Percentiles rank a stretch among this genome's conserved stretches.
Evolutionary conservation across 2,888 invertebrate genomes (phyloP).

Genomic region (Sarcophaga carnaria): DNA sequence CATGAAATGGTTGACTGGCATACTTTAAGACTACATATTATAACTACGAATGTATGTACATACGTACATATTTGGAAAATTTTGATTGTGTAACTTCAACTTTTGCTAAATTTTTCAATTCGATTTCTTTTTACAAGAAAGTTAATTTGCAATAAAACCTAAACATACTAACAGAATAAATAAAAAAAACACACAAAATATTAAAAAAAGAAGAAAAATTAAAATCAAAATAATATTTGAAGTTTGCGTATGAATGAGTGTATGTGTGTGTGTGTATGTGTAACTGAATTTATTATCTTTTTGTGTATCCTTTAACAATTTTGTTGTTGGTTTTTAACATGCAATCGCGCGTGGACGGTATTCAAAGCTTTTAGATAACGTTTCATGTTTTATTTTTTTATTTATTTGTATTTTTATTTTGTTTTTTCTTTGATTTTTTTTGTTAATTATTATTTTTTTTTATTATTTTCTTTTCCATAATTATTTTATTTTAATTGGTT

Average conservation of each 20-base stretch:
- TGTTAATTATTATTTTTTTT: constrained; percentile 36
- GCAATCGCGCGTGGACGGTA: constrained; percentile 75
- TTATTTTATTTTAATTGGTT: constrained; percentile 26
- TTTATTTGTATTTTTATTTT: constrained; percentile 36
- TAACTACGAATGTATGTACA: too few relatives aligned
- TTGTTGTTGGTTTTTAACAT: constrained; percentile 50
- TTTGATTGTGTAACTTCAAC: too few relatives aligned
- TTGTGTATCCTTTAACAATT: constrained; percentile 70
- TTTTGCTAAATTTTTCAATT: too few relatives aligned
- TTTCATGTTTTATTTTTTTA: constrained; percentile 60
- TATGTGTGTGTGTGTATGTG: constrained; percentile 53
- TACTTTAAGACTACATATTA: too few relatives aligned
- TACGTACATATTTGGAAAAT: too few relatives aligned
- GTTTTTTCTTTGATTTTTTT: constrained; percentile 3
- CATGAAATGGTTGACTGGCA: too few relatives aligned
- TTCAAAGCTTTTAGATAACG: constrained; percentile 76
- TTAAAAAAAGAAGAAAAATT: neutral
- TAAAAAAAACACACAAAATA: neutral
- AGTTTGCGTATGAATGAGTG: constrained; percentile 33
- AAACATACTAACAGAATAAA: neutral
- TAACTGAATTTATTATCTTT: constrained; percentile 73
- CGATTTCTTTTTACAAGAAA: too few relatives aligned
- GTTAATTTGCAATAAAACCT: neutral
- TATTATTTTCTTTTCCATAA: constrained; percentile 24
- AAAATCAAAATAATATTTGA: constrained; percentile 29